phyloP scores from a whole-genome alignment of 2,113 vertebrate genomes.

The Coryphaenoides rupestris region DNA sequence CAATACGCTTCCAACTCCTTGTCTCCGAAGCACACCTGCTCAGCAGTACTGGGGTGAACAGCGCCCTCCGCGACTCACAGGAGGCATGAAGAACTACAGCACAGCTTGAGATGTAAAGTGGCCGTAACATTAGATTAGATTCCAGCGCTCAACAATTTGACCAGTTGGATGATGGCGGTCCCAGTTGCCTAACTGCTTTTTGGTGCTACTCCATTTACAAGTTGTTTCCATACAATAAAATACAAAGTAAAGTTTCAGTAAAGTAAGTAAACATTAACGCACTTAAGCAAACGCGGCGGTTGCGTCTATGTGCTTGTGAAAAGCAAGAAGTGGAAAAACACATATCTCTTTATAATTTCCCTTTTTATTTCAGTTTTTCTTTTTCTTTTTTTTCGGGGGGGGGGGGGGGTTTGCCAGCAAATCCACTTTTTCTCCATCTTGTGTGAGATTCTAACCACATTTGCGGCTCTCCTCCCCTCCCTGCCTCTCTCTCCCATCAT shows the following conservation, averaged over 20 bases:
- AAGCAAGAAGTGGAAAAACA: background rate
- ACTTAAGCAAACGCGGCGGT: background rate
- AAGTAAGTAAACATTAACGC: slow-evolving; percentile 2
- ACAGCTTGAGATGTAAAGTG: no score
- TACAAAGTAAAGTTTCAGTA: slow-evolving; percentile 6
- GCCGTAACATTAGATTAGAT: background rate
- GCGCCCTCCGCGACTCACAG: no score
- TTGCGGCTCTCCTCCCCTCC: slow-evolving; percentile 7
- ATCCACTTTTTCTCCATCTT: slow-evolving; percentile 17
- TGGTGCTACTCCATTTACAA: no score
- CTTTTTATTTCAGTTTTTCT: background rate
- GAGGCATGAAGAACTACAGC: no score
- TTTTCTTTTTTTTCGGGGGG: no score
- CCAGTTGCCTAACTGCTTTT: no score
- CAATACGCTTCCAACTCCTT: no score
- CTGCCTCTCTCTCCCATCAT: slow-evolving; percentile 27
- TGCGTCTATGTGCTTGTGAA: slow-evolving; percentile 1
- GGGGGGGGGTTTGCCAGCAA: slow-evolving; percentile 26
- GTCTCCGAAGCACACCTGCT: no score
- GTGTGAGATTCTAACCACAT: slow-evolving; percentile 6
- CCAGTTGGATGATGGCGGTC: slow-evolving; percentile 8
- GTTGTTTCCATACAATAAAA: no score
- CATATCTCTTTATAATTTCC: slow-evolving; percentile 30
- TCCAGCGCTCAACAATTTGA: background rate
- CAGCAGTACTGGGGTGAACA: no score